Conservation (phyloP, 2,113 vertebrate species). For the Sinocyclocheilus anshuiensis region DNA sequence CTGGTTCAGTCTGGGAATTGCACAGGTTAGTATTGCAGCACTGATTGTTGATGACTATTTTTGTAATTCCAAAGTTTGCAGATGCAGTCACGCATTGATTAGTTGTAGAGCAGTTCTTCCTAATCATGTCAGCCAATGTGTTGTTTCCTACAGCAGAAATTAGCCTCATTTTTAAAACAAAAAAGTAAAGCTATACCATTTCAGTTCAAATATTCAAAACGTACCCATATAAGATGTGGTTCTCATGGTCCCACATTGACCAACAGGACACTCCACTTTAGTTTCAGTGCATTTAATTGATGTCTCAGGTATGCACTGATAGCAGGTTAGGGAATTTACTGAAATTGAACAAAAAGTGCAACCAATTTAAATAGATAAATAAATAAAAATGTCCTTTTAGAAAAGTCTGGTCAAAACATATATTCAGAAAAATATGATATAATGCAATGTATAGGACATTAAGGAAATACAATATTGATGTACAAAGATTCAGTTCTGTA, state of each 20-base stretch:
- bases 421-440: not conserved
- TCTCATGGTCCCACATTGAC: constrained; percentile 45
- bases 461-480: not conserved
- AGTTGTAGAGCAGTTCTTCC: constrained; percentile 38
- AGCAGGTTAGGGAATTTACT: constrained; percentile 46
- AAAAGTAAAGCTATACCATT: not conserved
- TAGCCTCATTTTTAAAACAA: not conserved
- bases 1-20: constrained; percentile 26
- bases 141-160: constrained; percentile 10
- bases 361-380: too few relatives aligned
- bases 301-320: constrained; percentile 48
- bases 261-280: constrained; percentile 36
- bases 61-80: constrained; percentile 41
- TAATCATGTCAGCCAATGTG: constrained; percentile 13
- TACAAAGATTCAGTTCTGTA: not conserved
- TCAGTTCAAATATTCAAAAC: not conserved
- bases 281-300: constrained; percentile 32
- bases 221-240: constrained; percentile 41
- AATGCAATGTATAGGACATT: not conserved
- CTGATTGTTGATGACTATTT: constrained; percentile 23
- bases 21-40: constrained; percentile 46
- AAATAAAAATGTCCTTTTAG: not conserved
- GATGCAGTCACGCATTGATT: constrained; percentile 30
- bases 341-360: not conserved
- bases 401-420: not conserved